Base-by-base conservation (phyloP, 2,797 vertebrate genomes). In the Hypotaenidia philippensis region DNA sequence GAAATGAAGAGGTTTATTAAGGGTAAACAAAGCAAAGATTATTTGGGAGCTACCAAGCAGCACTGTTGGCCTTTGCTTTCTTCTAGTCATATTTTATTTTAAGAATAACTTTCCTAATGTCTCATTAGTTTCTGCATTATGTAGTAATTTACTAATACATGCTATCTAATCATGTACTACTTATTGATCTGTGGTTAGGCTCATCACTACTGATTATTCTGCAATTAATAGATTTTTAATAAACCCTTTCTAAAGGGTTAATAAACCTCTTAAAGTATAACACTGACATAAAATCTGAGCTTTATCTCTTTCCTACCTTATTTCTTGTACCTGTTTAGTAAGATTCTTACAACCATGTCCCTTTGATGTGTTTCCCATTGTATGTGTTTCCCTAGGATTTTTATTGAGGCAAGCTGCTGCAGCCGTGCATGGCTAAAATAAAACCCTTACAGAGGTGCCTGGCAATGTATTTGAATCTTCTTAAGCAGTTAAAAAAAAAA, bases 401-500 rank as follows among this genome's bases (percentile, higher is more conserved):
- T 77, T 87, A 89, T 57, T 60, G 83, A 92, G 74, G 66, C 1
- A 31, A 83, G 63, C 80, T 83, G 70, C 65, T 71, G 70, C 41
- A 31, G 6, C 45, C 71, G 52, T 91, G 49, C 14, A 10, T 47
- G 40, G 91, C 80, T 91, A 36, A 66, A 84, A 89, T 69, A 75
- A 87, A 91, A 49, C 52, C 49, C 64, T 65, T 12, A 21, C 0
- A 52, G 70, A 92, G 70, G 60, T 94, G 90, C 87, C 70, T 91
- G 74, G 57, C 68, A 91, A 74, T 68, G 71, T 36, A 74, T 87
- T 83, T 56, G 63, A 84, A 84, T 88, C 61, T 80, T 87, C 84
- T 90, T 94, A 92, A 94, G 74, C 70, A 44, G 79, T 80, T 88
- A 77, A 94, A 96, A 92, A 92, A 87, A 47, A 70, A 68, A 13